Evolutionary conservation across 2,888 invertebrate species (phyloP).

Genomic region (Stenchaetothrips biformis): DNA sequence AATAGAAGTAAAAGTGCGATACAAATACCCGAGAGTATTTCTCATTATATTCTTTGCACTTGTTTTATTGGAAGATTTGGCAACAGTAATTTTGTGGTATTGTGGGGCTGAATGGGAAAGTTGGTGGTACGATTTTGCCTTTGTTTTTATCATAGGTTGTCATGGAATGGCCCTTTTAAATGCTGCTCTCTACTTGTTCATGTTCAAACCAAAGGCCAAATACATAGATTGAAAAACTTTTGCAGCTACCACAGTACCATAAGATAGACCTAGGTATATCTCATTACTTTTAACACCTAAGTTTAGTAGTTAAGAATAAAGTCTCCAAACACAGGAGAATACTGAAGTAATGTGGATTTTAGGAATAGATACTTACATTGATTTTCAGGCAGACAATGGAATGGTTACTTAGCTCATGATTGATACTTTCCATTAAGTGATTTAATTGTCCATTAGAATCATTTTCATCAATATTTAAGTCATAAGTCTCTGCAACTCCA

Average conservation of each 20-base stretch:
- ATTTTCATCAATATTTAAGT: conserved; percentile 46
- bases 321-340: too few species aligned
- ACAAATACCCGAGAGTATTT: conserved; percentile 66
- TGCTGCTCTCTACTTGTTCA: conserved; percentile 58
- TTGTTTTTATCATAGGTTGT: conserved; percentile 57
- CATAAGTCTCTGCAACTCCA: conserved; percentile 55
- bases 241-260: conserved; percentile 28
- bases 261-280: too few species aligned
- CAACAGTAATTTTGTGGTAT: conserved; percentile 68
- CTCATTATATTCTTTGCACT: conserved; percentile 63
- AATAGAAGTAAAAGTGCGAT: conserved; percentile 73
- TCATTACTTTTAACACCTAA: too few species aligned
- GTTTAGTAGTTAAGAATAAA: too few species aligned
- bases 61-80: conserved; percentile 60
- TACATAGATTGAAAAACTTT: conserved; percentile 26
- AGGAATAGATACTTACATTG: conserved; percentile 45
- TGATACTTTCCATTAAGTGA: conserved; percentile 50
- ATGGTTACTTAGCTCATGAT: conserved; percentile 51
- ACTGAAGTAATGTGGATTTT: too few species aligned
- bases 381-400: conserved; percentile 58
- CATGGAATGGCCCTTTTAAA: conserved; percentile 56
- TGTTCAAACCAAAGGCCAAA: conserved; percentile 60
- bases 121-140: conserved; percentile 67
- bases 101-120: conserved; percentile 53
- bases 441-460: conserved; percentile 42